Evolutionary conservation across 2,888 invertebrate genomes (phyloP), one percentile per base, ranked within the genome.

Genomic region (Acleris sparsana): DNA sequence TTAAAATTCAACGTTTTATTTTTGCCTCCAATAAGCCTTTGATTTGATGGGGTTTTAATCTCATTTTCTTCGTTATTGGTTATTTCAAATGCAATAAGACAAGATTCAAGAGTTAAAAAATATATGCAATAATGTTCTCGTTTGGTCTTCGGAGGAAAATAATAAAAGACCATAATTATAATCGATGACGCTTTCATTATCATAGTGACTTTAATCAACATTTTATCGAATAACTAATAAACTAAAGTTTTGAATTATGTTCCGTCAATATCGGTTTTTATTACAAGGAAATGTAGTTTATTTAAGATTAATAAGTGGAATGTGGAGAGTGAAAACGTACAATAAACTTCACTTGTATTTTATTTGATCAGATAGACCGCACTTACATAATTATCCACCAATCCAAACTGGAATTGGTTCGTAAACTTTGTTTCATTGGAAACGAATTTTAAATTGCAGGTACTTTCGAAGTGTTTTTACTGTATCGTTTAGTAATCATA

Each of bases 1-100:
- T 60, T 61, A 55, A 56, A 65, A 49, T 56, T 55, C 20, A 46
- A 33, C 33, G 44, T 61, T 43, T 48, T 53, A 25, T 25, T 53
- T 49, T 53, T 55, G 33, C 49, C 49, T 60, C 53, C 17, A 18
- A 39, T 53, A 53, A 39, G 43, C n/a, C 17, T 39, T 53, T 46
- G 18, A 22, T 53, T 58, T 58, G 17, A 55, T 11, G 13, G 29
- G 18, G 16, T 18, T 61, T 13, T 5, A 56, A 56, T 56, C 20
- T 60, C 51, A 65, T 22, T 6, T 43, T 49, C 18, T 49, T 13
- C 17, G n/a, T 22, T 46, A 11, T 43, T n/a, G 5, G 11, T 43
- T 16, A 5, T 16, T 53, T 17, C 25, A 29, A 9, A 29, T 17
- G 13, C 5, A 33, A 33, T 9, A 11, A 5, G 39, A 18, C 18